Evolutionary conservation across 2,113 vertebrate species (phyloP), one percentile per base, ranked within the genome.

Genomic region (Odobenus rosmarus): DNA sequence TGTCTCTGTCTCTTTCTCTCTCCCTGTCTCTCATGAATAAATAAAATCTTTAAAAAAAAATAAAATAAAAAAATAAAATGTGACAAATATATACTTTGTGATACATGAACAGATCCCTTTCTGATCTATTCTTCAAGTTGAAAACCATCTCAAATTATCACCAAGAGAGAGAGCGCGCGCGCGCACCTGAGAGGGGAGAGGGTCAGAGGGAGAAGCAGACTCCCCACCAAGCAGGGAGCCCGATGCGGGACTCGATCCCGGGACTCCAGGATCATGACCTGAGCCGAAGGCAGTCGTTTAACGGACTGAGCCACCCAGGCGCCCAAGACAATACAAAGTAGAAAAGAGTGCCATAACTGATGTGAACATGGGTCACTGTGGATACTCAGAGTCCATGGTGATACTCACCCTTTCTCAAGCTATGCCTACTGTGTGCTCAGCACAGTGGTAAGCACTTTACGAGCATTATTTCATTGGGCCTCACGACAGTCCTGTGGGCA

Each of bases 81-180:
- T 36, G 77, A 31, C n/a, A 71, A 93, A 96, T 64, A 72, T 26
- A 82, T 26, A 74, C 33, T 49, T 81, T n/a, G 49, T 83, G 69
- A 36, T 46, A 61, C 14, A 59, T 6, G 39, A 72, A 26, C 31
- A 33, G 23, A 69, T 83, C 42, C 24, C 46, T 55, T 79, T 74
- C 49, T 86, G 77, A 79, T 84, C 53, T 83, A 69, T 76, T 87
- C 55, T 93, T 79, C 26, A 86, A 93, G 91, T 46, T 57, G 88
- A 71, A 80, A 94, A 71, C 21, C 12, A 39, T 76, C 62, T 96
- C 82, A 90, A 77, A 93, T 97, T 86, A 85, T 97, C 97, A 90
- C 92, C 55, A n/a, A n/a, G n/a, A n/a, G n/a, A n/a, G n/a, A n/a
- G n/a, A n/a, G n/a, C n/a, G n/a, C n/a, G n/a, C n/a, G n/a, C n/a